Evolutionary conservation across 2,797 vertebrate genomes (phyloP), one percentile per base, ranked within the genome.

Genomic region (Tenualosa thibaudeaui): DNA sequence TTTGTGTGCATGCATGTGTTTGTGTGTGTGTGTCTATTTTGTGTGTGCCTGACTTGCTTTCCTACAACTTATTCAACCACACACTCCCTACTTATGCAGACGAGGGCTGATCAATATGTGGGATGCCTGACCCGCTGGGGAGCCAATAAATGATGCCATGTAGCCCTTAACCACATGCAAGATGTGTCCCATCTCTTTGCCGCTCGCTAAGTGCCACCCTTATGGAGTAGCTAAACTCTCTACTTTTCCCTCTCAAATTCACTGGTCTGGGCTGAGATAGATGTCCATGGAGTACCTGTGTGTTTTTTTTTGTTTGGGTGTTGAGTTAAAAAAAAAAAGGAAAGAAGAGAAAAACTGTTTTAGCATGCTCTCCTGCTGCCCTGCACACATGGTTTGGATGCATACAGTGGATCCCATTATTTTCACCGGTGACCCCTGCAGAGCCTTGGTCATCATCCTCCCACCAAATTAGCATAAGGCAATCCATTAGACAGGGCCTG

Each of bases 401-500:
- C 40, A 46, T 86, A 89, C 75, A 86, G 82, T 81, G 84, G 83
- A 71, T 71, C 83, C 82, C 88, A 78, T 88, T 86, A 90, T 89
- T 78, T 83, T 86, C 84, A 86, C 46, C 22, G 62, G 84, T 88
- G 87, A 84, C 84, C 88, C 84, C 83, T 83, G 81, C 82, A 86
- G 85, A 88, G 84, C 82, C 84, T 84, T 68, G 82, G 46, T 81
- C 81, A 83, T 86, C 86, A 83, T 86, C 60, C 62, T 86, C 83
- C 83, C 86, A 62, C 62, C 56, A 87, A 88, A 89, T 87, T 82
- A 90, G 82, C 87, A 89, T 86, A 86, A 54, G 84, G 68, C 78
- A 81, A 85, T 87, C 85, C 81, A 84, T 89, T 85, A 90, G 86
- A 89, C 85, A 86, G 86, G 87, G 81, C 78, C 62, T 86, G 84